These are phyloP conservation scores for Venustoraphidia nigricollis DNA, from an alignment of 2,888 invertebrate species.

Conservation along the genomic window DNA sequence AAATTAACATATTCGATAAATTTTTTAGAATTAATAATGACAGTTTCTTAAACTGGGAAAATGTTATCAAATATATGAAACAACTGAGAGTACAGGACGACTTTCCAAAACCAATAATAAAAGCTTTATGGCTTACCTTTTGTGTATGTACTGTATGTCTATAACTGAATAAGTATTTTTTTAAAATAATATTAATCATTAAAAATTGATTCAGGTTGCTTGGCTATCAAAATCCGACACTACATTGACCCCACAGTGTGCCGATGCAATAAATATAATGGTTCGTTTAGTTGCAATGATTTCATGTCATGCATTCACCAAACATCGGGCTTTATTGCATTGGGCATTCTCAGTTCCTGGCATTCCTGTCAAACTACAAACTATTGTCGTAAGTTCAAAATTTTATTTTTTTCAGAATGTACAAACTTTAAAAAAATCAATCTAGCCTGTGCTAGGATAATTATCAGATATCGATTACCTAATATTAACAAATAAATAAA, in stretches of 20 bases:
- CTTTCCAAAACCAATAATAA: neutral
- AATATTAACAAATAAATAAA: too few relatives aligned
- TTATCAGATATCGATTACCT: too few relatives aligned
- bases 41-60: neutral
- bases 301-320: neutral
- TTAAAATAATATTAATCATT: neutral
- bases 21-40: too few relatives aligned
- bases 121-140: constrained; percentile 1
- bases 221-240: neutral
- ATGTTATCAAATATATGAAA: neutral
- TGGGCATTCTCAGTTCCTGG: neutral
- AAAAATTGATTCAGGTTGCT: neutral
- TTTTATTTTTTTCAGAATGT: too few relatives aligned
- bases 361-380: neutral
- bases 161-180: neutral
- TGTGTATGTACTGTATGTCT: neutral
- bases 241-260: neutral
- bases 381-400: neutral
- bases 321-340: neutral
- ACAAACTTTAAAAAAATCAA: too few relatives aligned
- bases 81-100: neutral
- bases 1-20: too few relatives aligned
- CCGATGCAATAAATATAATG: neutral
- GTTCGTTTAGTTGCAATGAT: neutral
- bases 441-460: too few relatives aligned